Evolutionary conservation across 2,113 vertebrate species (phyloP).

Genomic region (Tyrannus savana): DNA sequence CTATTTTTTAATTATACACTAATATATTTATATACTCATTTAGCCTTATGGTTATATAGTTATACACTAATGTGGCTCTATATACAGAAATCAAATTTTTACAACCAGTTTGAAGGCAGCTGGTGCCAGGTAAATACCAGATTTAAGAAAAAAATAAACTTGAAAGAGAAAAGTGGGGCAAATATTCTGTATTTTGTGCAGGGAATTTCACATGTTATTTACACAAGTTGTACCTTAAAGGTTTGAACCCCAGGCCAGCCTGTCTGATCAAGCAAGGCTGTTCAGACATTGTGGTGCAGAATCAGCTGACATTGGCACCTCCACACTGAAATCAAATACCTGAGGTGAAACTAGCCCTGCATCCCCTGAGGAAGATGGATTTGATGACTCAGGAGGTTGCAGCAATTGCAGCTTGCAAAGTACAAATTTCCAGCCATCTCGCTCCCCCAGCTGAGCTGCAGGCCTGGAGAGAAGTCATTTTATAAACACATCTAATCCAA

Average conservation of each 20-base stretch:
- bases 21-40: background rate
- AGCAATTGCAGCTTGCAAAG: background rate
- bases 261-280: background rate
- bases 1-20: background rate
- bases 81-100: background rate
- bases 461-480: background rate
- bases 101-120: background rate
- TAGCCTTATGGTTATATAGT: background rate
- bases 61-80: too few relatives aligned
- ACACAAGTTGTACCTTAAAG: background rate
- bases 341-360: background rate
- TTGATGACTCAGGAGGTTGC: background rate
- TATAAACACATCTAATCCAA: background rate
- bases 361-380: background rate
- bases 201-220: background rate
- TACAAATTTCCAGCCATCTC: background rate
- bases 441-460: background rate
- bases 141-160: background rate
- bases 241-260: background rate
- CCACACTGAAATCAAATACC: background rate
- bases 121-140: background rate
- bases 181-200: background rate
- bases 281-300: background rate
- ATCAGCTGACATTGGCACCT: background rate
- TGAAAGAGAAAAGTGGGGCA: background rate